Base-by-base conservation (phyloP, 2,113 vertebrate genomes). In the Leucosticte australis region DNA sequence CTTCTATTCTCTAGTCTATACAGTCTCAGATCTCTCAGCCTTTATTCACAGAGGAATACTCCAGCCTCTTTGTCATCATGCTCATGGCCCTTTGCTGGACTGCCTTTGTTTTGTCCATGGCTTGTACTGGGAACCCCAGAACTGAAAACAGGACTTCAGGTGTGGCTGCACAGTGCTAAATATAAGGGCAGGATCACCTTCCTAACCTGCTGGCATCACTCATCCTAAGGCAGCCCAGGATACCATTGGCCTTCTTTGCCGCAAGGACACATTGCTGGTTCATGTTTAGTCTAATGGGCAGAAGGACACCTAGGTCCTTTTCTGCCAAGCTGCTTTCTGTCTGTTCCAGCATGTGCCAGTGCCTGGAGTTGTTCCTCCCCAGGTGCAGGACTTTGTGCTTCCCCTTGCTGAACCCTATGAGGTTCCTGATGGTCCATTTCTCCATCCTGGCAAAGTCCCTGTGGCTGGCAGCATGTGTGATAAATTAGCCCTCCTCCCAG, bases 271-370 rank as follows among this genome's bases (percentile, higher is more conserved):
- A 20, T 28, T 23, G 2, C 31, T 80, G 24, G 6, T 9, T 74
- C 8, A 10, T 31, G 22, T 53, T 63, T 49, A 64, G 12, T 22
- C 49, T 42, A 23, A 44, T 24, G 39, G 35, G 33, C 23, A 56
- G 2, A 44, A 39, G 18, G 15, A 60, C 30, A 22, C 16, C 6
- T 12, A 41, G 2, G 2, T 31, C 12, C 1, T 84, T 69, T 76
- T 50, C 74, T 75, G 13, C 9, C 5, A 67, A 31, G 12, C 41
- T 92, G 18, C 11, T 56, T 65, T 76, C 41, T 27, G 15, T 6
- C 23, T 49, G 5, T 10, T 30, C 8, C 39, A 46, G 41, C 1
- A 0, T 17, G 17, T 59, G 6, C 1, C 55, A 41, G 22, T 14
- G 33, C 30, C 26, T 26, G 9, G 22, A 9, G 14, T 2, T 75